phyloP scores from a whole-genome alignment of 2,888 invertebrate genomes.

The Tachina lurida region DNA sequence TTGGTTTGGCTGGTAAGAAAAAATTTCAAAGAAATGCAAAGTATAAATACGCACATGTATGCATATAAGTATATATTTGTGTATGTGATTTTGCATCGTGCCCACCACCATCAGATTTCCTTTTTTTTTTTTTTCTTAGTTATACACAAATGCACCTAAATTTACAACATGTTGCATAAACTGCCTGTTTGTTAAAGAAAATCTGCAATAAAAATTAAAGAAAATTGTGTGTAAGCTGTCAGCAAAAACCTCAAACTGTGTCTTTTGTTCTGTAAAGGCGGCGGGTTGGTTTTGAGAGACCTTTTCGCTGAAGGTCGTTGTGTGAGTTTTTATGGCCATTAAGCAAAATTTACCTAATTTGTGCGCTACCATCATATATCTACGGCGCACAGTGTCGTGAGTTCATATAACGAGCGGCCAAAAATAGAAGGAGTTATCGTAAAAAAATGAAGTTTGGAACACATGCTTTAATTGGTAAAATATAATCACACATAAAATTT shows the following conservation, averaged over 20 bases:
- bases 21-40: not conserved
- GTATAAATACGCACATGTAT: not conserved
- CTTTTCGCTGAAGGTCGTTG: constrained; percentile 29
- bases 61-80: too few species aligned
- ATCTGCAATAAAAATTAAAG: constrained; percentile 12
- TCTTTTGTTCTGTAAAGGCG: not conserved
- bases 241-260: constrained; percentile 60
- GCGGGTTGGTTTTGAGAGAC: constrained; percentile 17
- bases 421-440: too few species aligned
- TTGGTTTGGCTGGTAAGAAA: not conserved
- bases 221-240: constrained; percentile 63
- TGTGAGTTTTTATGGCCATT: not conserved
- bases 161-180: constrained; percentile 5
- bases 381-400: constrained; percentile 1
- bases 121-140: not conserved
- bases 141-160: not conserved
- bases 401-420: too few species aligned
- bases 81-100: not conserved
- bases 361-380: constrained; percentile 53
- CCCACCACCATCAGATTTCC: not conserved
- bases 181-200: not conserved
- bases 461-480: too few species aligned
- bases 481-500: too few species aligned
- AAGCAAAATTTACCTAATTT: constrained; percentile 56
- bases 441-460: too few species aligned